Percentiles rank a stretch among this genome's conserved stretches.
These are phyloP conservation scores for Adelosebastes latens DNA, from an alignment of 2,797 vertebrate genomes.

Conservation along the genomic window DNA sequence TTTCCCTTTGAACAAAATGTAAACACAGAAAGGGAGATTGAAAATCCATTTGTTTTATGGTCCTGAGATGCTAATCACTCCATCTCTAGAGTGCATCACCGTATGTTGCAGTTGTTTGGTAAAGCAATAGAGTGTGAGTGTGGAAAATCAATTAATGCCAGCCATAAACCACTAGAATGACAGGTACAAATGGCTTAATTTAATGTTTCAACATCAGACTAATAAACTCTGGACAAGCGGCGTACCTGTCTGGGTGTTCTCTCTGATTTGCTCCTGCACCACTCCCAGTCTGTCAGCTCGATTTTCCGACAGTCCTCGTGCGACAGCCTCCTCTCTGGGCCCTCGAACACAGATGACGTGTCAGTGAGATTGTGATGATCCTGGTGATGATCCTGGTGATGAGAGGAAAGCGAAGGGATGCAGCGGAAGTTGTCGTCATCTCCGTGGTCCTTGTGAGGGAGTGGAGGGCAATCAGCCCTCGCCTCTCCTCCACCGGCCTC, in stretches of 20 bases:
- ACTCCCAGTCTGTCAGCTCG: conserved; percentile 95
- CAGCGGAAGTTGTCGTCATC: conserved; percentile 65
- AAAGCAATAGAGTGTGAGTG: conserved; percentile 3
- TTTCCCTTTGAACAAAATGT: conserved; percentile 35
- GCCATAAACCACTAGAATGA: conserved; percentile 21
- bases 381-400: conserved; percentile 57
- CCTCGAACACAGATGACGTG: conserved; percentile 80
- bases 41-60: conserved; percentile 10
- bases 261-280: conserved; percentile 97
- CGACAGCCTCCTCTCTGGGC: conserved; percentile 87
- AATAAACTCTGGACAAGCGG: conserved; percentile 5
- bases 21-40: conserved; percentile 21
- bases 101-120: conserved; percentile 26
- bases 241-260: conserved; percentile 94
- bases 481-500: conserved; percentile 63
- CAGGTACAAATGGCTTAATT: conserved; percentile 34
- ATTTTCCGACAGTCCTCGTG: conserved; percentile 88
- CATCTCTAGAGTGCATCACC: not conserved
- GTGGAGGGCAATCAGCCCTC: conserved; percentile 52
- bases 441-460: conserved; percentile 49
- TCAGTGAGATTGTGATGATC: conserved; percentile 74
- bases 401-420: conserved; percentile 48
- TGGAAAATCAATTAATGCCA: conserved; percentile 30
- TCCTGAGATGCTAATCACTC: not conserved
- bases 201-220: conserved; percentile 15